Conservation (phyloP, 2,888 invertebrate species). For the Coenonympha glycerion region DNA sequence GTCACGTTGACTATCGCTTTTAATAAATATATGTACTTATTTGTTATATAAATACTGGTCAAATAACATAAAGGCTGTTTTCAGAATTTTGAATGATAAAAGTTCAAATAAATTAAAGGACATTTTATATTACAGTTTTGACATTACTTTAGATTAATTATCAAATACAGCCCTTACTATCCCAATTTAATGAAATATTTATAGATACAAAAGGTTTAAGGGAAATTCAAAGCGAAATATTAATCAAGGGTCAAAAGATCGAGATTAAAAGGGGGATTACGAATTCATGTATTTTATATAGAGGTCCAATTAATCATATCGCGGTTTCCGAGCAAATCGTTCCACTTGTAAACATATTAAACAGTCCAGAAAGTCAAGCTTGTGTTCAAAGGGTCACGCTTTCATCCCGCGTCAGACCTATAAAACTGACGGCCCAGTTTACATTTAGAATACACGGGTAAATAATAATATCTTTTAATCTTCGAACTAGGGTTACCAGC, state of each 20-base stretch:
- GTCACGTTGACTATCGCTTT: no score
- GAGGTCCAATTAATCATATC: slow-evolving; percentile 31
- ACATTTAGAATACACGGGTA: slow-evolving; percentile 51
- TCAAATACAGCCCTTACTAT: not conserved
- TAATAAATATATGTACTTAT: no score
- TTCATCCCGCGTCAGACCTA: slow-evolving; percentile 62
- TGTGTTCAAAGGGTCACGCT: slow-evolving; percentile 43
- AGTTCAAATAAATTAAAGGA: no score
- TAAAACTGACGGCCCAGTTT: slow-evolving; percentile 59
- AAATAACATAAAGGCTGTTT: no score
- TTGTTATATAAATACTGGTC: no score
- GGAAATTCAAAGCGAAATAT: not conserved
- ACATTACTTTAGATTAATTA: no score
- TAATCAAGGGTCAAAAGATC: not conserved
- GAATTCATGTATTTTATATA: slow-evolving; percentile 12
- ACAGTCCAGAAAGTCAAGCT: slow-evolving; percentile 38
- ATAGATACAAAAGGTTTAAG: not conserved
- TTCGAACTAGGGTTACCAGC: slow-evolving; percentile 30
- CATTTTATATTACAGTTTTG: no score
- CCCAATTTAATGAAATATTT: not conserved
- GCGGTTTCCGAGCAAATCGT: slow-evolving; percentile 30
- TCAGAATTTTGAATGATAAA: no score
- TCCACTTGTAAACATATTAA: slow-evolving; percentile 38
- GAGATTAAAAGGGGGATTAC: not conserved
- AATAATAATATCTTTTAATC: slow-evolving; percentile 68